Evolutionary conservation across 2,888 invertebrate genomes (phyloP).

Genomic region (Latrodectus hesperus): DNA sequence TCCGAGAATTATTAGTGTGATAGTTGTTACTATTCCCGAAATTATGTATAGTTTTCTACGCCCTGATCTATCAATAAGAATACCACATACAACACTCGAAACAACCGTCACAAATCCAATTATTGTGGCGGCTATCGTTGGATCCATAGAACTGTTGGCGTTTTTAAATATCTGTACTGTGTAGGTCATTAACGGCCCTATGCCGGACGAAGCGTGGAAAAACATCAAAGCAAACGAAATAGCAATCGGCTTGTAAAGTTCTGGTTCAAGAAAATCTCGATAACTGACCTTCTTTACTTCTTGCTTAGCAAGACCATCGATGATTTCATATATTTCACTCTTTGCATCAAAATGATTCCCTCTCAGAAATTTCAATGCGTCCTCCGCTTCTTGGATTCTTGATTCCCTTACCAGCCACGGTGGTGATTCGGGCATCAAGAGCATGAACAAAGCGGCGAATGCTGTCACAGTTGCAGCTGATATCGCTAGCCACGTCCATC

Average conservation of each 20-base stretch:
- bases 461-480: conserved; percentile 11
- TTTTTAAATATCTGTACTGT: conserved; percentile 74
- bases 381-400: conserved; percentile 42
- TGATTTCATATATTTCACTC: conserved; percentile 32
- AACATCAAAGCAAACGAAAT: conserved; percentile 74
- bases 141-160: conserved; percentile 72
- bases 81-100: conserved; percentile 73
- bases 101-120: conserved; percentile 77
- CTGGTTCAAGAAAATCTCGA: conserved; percentile 71
- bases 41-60: conserved; percentile 74
- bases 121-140: conserved; percentile 79
- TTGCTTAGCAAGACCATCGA: not conserved
- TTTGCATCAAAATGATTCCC: conserved; percentile 70
- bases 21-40: conserved; percentile 73
- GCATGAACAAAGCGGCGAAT: conserved; percentile 25
- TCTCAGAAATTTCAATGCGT: conserved; percentile 72
- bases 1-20: conserved; percentile 73
- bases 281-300: not conserved
- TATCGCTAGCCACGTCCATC: conserved; percentile 61
- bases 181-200: conserved; percentile 76
- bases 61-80: conserved; percentile 75
- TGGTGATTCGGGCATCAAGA: conserved; percentile 68
- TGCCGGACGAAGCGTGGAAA: conserved; percentile 75
- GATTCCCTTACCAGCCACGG: conserved; percentile 47
- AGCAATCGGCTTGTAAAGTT: conserved; percentile 73